phyloP scores from a whole-genome alignment of 2,113 vertebrate genomes.

The Anas platyrhynchos region DNA sequence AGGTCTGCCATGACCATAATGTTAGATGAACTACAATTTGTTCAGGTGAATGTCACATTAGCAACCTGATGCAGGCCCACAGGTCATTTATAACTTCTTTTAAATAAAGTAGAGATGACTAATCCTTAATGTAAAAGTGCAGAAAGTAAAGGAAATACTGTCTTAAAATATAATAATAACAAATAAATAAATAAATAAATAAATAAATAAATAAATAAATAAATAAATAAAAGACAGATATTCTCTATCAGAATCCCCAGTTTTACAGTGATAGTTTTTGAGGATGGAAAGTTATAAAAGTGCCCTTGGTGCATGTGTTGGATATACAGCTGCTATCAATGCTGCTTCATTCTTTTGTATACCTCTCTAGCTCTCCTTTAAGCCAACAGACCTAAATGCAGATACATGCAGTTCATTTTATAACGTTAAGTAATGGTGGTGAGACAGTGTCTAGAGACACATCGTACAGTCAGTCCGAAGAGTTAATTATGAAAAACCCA shows the following conservation, averaged over 20 bases:
- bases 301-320: not conserved
- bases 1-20: not conserved
- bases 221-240: not conserved
- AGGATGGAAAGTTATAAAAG: not conserved
- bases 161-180: not conserved
- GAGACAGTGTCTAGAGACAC: not conserved
- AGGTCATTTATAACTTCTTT: not conserved
- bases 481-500: not conserved
- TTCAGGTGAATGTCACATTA: constrained; percentile 13
- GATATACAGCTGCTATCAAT: not conserved
- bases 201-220: no score
- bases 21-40: not conserved
- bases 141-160: not conserved
- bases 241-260: not conserved
- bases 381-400: not conserved
- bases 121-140: not conserved
- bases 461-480: not conserved
- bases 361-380: not conserved
- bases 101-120: not conserved
- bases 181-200: no score
- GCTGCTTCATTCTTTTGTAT: not conserved
- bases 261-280: not conserved
- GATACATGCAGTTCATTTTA: not conserved
- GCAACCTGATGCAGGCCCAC: not conserved
- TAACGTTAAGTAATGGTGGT: not conserved